Evolutionary conservation across 2,888 invertebrate genomes (phyloP).

Genomic region (Capitulum mitella): DNA sequence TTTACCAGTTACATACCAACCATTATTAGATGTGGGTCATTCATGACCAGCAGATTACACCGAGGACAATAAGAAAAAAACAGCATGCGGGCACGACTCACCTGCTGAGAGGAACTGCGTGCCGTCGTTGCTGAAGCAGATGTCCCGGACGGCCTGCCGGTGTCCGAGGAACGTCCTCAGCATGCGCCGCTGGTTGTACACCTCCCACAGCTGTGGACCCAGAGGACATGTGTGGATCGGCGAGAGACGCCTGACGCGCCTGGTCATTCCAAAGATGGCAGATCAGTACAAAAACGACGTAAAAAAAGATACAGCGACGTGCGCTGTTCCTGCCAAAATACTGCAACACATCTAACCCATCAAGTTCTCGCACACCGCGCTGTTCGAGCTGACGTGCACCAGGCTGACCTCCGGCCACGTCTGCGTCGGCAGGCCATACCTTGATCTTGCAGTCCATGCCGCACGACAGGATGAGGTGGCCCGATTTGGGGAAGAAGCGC

Average conservation of each 20-base stretch:
- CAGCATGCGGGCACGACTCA: constrained; percentile 43
- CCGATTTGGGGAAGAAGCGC: constrained; percentile 88
- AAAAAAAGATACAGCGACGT: too few relatives aligned
- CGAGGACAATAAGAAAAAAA: too few relatives aligned
- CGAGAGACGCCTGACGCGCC: too few relatives aligned
- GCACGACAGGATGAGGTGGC: constrained; percentile 87
- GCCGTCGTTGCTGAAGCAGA: constrained; percentile 91
- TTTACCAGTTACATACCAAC: too few relatives aligned
- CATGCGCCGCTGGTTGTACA: constrained; percentile 88
- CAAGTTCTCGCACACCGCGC: not conserved
- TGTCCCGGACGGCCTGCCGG: constrained; percentile 90
- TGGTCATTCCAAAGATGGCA: too few relatives aligned
- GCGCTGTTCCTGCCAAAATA: too few relatives aligned
- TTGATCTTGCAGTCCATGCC: constrained; percentile 97
- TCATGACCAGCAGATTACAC: too few relatives aligned
- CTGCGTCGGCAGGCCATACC: too few relatives aligned
- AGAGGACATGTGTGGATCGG: too few relatives aligned
- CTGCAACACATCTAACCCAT: not conserved
- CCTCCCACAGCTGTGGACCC: constrained; percentile 85
- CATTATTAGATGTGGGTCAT: too few relatives aligned
- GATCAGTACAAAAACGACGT: too few relatives aligned
- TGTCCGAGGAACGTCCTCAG: constrained; percentile 93
- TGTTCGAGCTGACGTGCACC: not conserved
- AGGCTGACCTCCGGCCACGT: too few relatives aligned
- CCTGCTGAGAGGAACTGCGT: constrained; percentile 81